phyloP scores from a whole-genome alignment of 1,140 invertebrate species.

The Bombus huntii region DNA sequence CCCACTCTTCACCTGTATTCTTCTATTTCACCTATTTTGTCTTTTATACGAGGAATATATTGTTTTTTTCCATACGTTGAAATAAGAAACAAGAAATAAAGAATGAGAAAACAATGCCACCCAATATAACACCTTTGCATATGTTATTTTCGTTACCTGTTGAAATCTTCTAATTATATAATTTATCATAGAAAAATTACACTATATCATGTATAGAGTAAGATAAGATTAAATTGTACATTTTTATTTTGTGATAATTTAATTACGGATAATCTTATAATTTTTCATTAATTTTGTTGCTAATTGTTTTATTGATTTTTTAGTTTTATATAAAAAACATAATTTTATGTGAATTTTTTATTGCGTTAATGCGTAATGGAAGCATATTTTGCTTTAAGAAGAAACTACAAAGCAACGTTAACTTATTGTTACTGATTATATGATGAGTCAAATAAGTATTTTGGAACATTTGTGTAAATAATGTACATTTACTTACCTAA shows the following conservation, averaged over 20 bases:
- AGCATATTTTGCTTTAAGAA: neutral
- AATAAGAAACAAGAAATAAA: constrained; percentile 27
- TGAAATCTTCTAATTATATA: neutral
- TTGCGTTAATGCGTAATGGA: neutral
- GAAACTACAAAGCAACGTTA: neutral
- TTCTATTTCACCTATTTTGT: neutral
- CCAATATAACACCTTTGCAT: constrained; percentile 7
- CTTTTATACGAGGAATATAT: neutral
- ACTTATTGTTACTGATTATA: constrained; percentile 19
- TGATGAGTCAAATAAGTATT: constrained; percentile 25
- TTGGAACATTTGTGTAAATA: constrained; percentile 73
- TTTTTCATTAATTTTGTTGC: neutral
- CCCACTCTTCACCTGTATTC: neutral
- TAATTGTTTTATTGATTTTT: no score
- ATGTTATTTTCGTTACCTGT: constrained; percentile 4
- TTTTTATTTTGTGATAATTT: neutral
- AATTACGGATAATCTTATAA: neutral
- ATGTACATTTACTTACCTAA: constrained; percentile 71
- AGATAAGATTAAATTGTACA: neutral
- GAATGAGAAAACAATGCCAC: constrained; percentile 18
- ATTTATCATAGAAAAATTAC: neutral
- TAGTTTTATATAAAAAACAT: neutral
- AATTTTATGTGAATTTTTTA: neutral
- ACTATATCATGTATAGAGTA: neutral
- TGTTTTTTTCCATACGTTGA: constrained; percentile 11